phyloP scores from a whole-genome alignment of 2,113 vertebrate genomes.

The Octodon degus region DNA sequence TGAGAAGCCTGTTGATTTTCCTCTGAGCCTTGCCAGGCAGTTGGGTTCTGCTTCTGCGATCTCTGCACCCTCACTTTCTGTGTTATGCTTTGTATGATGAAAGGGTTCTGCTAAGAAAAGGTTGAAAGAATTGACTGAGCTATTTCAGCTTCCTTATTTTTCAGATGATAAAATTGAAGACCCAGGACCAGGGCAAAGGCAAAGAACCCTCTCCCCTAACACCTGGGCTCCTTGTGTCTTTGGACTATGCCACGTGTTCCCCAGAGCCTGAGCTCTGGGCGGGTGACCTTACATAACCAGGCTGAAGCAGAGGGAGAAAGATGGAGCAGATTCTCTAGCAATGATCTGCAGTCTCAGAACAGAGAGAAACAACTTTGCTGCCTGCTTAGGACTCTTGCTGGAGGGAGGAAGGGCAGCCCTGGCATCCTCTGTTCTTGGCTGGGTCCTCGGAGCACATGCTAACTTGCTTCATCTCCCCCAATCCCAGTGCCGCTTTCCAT shows the following conservation, averaged over 20 bases:
- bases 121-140: neutral
- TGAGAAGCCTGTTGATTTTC: neutral
- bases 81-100: neutral
- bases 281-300: neutral
- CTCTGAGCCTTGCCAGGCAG: neutral
- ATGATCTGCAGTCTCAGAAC: neutral
- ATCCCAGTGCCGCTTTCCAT: neutral
- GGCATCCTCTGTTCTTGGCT: neutral
- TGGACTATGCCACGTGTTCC: neutral
- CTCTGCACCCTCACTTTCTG: neutral
- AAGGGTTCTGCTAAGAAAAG: neutral
- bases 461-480: neutral
- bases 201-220: neutral
- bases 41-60: neutral
- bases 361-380: neutral
- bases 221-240: neutral
- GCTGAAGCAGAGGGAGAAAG: neutral
- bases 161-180: neutral
- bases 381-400: neutral
- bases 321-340: neutral
- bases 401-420: neutral
- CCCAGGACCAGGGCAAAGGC: neutral
- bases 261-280: neutral
- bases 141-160: constrained; percentile 37
- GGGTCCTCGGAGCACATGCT: neutral